Conservation (phyloP, 2,888 invertebrate genomes). For the Ophion slaviceki region DNA sequence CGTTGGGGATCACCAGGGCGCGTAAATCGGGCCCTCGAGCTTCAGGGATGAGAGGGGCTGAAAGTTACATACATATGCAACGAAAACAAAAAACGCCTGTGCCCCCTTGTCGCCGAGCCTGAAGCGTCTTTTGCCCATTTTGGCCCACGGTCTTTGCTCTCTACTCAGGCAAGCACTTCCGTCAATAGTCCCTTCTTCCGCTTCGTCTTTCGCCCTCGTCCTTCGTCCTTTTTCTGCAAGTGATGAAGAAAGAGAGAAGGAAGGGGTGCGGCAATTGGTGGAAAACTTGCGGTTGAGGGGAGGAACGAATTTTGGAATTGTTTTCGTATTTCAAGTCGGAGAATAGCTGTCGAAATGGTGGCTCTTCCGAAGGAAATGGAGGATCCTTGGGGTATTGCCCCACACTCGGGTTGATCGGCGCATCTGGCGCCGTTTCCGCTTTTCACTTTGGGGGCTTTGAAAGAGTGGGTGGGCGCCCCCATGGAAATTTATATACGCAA, state of each 20-base stretch:
- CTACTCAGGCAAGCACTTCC: background rate
- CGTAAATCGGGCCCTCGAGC: slow-evolving; percentile 58
- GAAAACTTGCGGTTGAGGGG: background rate
- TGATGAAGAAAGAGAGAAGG: background rate
- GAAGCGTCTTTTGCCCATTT: background rate
- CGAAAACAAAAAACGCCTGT: slow-evolving; percentile 14
- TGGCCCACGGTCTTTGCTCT: background rate
- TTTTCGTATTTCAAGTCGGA: too few species aligned
- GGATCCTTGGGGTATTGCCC: too few species aligned
- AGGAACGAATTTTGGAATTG: background rate
- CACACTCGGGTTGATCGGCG: too few species aligned
- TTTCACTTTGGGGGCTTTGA: too few species aligned
- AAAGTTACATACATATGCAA: slow-evolving; percentile 28
- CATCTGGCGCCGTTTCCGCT: too few species aligned
- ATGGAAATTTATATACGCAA: too few species aligned
- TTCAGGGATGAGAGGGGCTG: slow-evolving; percentile 15
- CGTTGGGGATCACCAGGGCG: slow-evolving; percentile 67
- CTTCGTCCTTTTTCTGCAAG: background rate
- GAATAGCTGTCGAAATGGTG: too few species aligned
- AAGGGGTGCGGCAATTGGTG: background rate
- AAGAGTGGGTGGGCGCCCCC: too few species aligned
- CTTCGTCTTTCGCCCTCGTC: background rate
- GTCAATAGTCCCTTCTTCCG: background rate
- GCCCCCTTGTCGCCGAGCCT: background rate
- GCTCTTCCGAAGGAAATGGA: too few species aligned